These are phyloP conservation scores for Orbicella faveolata DNA, from an alignment of 64 coral and sea anemone species.

Conservation along the genomic window DNA sequence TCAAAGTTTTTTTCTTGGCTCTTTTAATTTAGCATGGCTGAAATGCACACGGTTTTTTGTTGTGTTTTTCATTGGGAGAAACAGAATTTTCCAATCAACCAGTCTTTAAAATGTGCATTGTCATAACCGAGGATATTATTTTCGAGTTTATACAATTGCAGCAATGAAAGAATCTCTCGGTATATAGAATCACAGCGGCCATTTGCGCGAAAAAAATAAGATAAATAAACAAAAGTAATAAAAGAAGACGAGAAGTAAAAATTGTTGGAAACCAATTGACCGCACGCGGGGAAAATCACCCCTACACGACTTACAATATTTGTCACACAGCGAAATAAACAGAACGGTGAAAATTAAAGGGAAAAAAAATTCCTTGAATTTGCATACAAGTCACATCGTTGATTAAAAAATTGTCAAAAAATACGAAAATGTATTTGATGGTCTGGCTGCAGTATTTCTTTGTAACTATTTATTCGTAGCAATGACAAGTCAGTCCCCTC, in stretches of 20 bases:
- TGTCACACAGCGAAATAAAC: conserved; percentile 20
- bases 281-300: not conserved
- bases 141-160: conserved; percentile 10
- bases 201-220: not conserved
- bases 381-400: conserved; percentile 21
- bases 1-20: not conserved
- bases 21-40: not conserved
- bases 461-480: conserved; percentile 24
- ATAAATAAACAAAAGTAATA: not conserved
- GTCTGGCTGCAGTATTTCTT: conserved; percentile 21
- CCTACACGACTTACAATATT: not conserved
- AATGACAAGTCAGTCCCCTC: not conserved
- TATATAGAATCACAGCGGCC: not conserved
- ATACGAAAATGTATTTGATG: conserved; percentile 37
- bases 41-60: not conserved
- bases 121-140: conserved; percentile 22
- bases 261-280: not conserved
- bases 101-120: not conserved
- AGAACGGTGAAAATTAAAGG: conserved; percentile 6
- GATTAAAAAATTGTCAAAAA: conserved; percentile 14
- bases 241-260: not conserved
- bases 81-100: not conserved
- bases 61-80: not conserved
- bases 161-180: not conserved
- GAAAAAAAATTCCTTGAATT: conserved; percentile 12